Evolutionary conservation across 2,113 vertebrate species (phyloP), one percentile per base, ranked within the genome.

Genomic region (Copsychus sechellarum): DNA sequence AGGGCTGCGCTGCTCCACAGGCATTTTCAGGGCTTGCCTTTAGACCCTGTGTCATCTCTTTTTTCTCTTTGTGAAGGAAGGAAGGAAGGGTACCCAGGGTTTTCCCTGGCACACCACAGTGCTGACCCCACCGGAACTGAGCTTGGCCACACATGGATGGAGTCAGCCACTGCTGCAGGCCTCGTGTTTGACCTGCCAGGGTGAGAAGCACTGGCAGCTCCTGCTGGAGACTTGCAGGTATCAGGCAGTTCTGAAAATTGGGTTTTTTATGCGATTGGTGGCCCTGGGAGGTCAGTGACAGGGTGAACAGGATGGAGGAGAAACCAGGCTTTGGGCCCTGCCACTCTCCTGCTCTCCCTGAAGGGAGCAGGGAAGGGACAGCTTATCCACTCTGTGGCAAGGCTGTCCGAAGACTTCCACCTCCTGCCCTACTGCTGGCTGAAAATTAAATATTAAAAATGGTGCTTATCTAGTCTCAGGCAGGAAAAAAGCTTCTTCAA

Each of bases 151-250:
- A 0, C n/a, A 2, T 3, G 7, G 51, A 42, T 74, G 79, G 42
- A n/a, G 42, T 2, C 2, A 2, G 21, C 5, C 9, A 5, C 21
- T 2, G 5, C 48, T 9, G 1, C 29, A 25, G 54, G 29, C 22
- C 34, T 64, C 38, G 1, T 2, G 2, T 43, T 38, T 33, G 26
- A 25, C 34, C 31, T 43, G 43, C n/a, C 1, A 2, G 31, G 1
- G 5, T 12, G 15, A 56, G 33, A 7, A 65, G 16, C 3, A 0
- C 36, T 2, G 3, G 16, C n/a, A 72, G 31, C 53, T 86, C 36
- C 71, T 66, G 11, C 28, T 2, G 0, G 42, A 86, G 69, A 60
- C 61, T 74, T 73, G n/a, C 0, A 1, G n/a, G 11, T 84, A 8
- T 34, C 13, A 6, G 0, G 14, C 6, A 43, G 45, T 81, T 51